Base-by-base conservation (phyloP, 2,113 vertebrate species). In the Corynorhinus townsendii region DNA sequence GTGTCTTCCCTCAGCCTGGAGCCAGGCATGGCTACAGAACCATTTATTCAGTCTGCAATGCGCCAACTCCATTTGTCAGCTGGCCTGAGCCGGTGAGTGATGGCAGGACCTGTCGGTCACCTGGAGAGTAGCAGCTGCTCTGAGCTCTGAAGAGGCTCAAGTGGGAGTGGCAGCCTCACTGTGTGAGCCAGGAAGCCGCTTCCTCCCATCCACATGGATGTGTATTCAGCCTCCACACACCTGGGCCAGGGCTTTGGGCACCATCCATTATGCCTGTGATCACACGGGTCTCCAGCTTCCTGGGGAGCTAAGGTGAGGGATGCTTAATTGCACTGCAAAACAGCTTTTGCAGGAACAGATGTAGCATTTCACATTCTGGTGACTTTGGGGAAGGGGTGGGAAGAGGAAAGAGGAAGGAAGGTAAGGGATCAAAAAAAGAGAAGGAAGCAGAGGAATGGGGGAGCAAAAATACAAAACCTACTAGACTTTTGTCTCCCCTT, bases 281-380 rank as follows among this genome's bases (percentile, higher is more conserved):
- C 85, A 83, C 56, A 71, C 47, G 33, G 33, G 79, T 72, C 86
- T 95, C 96, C 86, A 95, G 77, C 64, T 94, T 95, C 82, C 94
- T 83, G 49, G 94, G 82, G 89, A 94, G 86, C 73, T 64, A 91
- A 94, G 95, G 89, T 95, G 91, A 94, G 38, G 75, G 80, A 95
- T 81, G 93, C 91, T 93, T 97, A 95, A 97, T 85, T 93, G 79
- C 45, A 77, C 82, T 72, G 88, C 91, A 96, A 95, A 97, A 96
- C 52, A 92, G 91, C 49, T 95, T 89, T 83, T 81, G n/a, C 86
- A 62, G 76, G 73, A 94, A 86, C 91, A 96, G 96, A 95, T 96
- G 95, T 71, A 95, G 83, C 75, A 83, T 92, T 88, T 97, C 95
- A 89, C 94, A 96, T 95, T 94, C 89, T 72, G 92, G 69, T 96